Base-by-base conservation (phyloP, 1,140 invertebrate species). In the Diachasma alloeum region DNA sequence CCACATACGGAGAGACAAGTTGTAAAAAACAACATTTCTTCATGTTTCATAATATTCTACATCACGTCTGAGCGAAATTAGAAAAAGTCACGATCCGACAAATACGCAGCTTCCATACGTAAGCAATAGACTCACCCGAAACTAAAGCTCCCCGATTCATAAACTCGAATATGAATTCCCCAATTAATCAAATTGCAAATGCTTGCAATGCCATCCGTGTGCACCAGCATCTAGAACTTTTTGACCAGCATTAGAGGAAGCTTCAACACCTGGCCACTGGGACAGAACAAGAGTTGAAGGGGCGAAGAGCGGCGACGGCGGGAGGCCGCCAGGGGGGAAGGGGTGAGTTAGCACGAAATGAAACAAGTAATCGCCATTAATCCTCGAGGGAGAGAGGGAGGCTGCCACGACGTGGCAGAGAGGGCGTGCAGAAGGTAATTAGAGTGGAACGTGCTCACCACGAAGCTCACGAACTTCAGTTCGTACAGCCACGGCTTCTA, bases 371-470 rank as follows among this genome's bases (percentile, higher is more conserved):
- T 82, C 78, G 74, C 75, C 66, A 76, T 76, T 76, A 76, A 76
- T 76, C 67, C 74, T 71, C 26, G 22, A 68, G 26, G 17, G 26
- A 37, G 31, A 17, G n/a, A 5, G 66, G 36, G 66, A 68, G 26
- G n/a, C 4, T 17, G 36, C 36, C 66, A 39, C 66, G 36, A 17
- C 36, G 36, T 68, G 31, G 31, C 26, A 39, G 66, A 68, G 74
- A 69, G 67, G 74, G 69, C 63, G 78, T 76, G 71, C 56, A 77
- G 26, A 26, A 56, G 78, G 79, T 79, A 83, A 83, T 83, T 83
- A 83, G 81, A 82, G 79, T 79, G 76, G 77, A 80, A 81, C 79
- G 80, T 82, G 79, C 78, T 80, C 76, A 78, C 75, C 75, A 70
- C 71, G 46, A 75, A 71, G 48, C 78, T 74, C 75, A 72, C 75